Conservation (phyloP, 2,797 vertebrate species). For the Sarcophilus harrisii region DNA sequence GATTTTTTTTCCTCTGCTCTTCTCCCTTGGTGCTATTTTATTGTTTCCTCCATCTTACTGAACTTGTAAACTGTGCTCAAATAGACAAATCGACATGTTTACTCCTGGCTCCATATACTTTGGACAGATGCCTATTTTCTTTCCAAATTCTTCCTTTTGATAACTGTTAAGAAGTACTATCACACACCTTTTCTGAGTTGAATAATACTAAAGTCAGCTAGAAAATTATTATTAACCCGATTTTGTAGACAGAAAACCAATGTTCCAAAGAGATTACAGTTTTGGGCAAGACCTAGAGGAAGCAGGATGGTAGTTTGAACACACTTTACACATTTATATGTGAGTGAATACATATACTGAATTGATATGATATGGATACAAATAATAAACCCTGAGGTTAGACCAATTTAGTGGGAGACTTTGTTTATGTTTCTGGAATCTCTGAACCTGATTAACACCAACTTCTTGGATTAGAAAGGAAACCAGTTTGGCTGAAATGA, state of each 20-base stretch:
- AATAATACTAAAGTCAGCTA: neutral
- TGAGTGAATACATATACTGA: neutral
- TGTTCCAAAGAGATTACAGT: neutral
- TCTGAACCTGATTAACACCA: neutral
- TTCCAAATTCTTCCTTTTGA: neutral
- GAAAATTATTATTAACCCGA: neutral
- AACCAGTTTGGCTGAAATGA: neutral
- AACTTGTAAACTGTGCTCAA: neutral
- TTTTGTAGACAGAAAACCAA: neutral
- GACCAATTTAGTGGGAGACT: neutral
- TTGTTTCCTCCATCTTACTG: neutral
- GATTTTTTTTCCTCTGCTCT: slow-evolving; percentile 21
- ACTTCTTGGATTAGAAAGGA: neutral
- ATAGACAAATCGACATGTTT: neutral
- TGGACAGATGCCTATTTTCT: neutral
- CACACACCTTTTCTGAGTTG: neutral
- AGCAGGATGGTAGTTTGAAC: neutral
- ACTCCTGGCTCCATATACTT: neutral
- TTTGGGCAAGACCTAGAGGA: neutral
- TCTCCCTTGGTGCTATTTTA: neutral
- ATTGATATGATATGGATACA: neutral
- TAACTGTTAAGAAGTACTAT: neutral
- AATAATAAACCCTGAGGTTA: neutral
- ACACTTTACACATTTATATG: neutral
- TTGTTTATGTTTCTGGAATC: neutral